Evolutionary conservation across 2,113 vertebrate genomes (phyloP).

Genomic region (Takifugu bimaculatus): DNA sequence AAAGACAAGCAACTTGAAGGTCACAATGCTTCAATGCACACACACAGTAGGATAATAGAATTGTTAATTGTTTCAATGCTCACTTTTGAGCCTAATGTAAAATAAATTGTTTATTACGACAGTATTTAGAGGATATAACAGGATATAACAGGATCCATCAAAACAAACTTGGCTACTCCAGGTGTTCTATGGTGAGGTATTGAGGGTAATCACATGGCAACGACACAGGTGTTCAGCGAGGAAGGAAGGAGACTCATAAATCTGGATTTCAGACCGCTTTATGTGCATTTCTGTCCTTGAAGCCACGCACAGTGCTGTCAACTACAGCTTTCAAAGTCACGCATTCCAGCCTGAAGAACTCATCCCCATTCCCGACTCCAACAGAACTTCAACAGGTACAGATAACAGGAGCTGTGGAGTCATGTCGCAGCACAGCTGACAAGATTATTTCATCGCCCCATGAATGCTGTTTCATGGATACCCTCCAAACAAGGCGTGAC

Average conservation of each 20-base stretch:
- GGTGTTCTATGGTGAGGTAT: too few relatives aligned
- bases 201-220: background rate
- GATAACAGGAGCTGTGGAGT: background rate
- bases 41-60: constrained; percentile 11
- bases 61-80: background rate
- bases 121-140: background rate
- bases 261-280: constrained; percentile 19
- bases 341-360: constrained; percentile 3
- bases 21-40: constrained; percentile 12
- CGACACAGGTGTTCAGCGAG: constrained; percentile 25
- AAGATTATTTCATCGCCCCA: constrained; percentile 2
- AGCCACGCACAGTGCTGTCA: constrained; percentile 28
- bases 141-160: background rate
- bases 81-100: too few relatives aligned
- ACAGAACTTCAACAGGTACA: constrained; percentile 15
- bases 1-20: constrained; percentile 34
- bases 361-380: background rate
- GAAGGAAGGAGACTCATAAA: constrained; percentile 14
- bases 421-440: background rate
- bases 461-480: background rate
- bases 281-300: constrained; percentile 21
- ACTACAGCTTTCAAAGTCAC: constrained; percentile 37
- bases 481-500: background rate
- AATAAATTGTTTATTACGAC: too few relatives aligned
- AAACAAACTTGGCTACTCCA: background rate